Conservation (phyloP, 2,113 vertebrate species). For the Corythornis vintsioides region DNA sequence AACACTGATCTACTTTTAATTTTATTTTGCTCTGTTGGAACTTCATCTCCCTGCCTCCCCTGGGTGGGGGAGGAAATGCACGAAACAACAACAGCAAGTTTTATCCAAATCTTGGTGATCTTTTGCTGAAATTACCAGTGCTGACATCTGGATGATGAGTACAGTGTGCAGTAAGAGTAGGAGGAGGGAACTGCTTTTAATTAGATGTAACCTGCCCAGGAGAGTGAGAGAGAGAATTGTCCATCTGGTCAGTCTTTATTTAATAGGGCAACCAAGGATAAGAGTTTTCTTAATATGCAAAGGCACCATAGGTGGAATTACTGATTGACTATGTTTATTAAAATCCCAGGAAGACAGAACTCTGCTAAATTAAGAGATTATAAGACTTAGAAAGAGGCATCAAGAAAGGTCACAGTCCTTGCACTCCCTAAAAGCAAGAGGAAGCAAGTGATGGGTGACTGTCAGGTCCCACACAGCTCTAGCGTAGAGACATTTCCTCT, state of each 20-base stretch:
- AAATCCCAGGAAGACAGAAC: neutral
- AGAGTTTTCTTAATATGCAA: neutral
- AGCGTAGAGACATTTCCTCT: neutral
- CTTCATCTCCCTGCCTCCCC: constrained; percentile 33
- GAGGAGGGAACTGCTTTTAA: constrained; percentile 72
- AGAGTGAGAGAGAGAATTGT: constrained; percentile 42
- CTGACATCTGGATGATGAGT: constrained; percentile 68
- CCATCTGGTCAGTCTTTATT: constrained; percentile 67
- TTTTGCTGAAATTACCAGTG: constrained; percentile 66
- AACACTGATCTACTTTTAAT: constrained; percentile 47
- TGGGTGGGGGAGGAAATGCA: neutral
- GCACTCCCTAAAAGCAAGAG: neutral
- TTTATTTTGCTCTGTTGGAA: constrained; percentile 48
- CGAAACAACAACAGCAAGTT: constrained; percentile 35
- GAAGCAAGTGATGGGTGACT: neutral
- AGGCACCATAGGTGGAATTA: neutral
- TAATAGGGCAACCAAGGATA: constrained; percentile 53
- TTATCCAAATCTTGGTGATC: constrained; percentile 56
- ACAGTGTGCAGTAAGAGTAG: constrained; percentile 1
- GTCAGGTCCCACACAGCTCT: neutral
- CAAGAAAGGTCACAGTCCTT: neutral
- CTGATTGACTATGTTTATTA: constrained; percentile 13
- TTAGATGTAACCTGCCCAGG: constrained; percentile 59
- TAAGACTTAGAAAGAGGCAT: neutral
- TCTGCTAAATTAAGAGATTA: neutral